phyloP scores from a whole-genome alignment of 2,113 vertebrate genomes.

The Chrysochloris asiatica region DNA sequence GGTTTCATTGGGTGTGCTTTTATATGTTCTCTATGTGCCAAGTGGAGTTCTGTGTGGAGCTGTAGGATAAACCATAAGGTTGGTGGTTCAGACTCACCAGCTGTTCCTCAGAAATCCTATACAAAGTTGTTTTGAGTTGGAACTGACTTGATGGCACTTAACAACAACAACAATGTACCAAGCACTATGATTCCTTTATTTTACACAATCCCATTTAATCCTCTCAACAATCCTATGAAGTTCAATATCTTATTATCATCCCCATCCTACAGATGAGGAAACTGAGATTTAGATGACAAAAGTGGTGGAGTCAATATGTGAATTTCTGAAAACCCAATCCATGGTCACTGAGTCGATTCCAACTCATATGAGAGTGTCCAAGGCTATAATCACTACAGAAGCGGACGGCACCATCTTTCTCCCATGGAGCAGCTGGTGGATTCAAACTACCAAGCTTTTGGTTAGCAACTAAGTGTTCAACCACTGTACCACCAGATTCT shows the following conservation, averaged over 20 bases:
- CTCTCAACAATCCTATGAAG: not conserved
- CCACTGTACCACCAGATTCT: not conserved
- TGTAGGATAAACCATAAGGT: too few species aligned
- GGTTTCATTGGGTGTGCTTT: too few species aligned
- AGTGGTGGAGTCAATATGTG: too few species aligned
- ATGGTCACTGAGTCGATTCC: not conserved
- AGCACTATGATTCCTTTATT: not conserved
- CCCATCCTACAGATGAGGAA: not conserved
- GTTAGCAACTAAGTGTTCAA: not conserved
- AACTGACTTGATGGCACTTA: too few species aligned
- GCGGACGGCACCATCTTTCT: not conserved
- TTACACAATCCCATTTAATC: slow-evolving; percentile 27
- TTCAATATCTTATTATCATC: not conserved
- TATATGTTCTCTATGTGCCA: too few species aligned
- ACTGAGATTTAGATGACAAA: slow-evolving; percentile 18
- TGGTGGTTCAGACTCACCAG: too few species aligned
- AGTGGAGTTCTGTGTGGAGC: too few species aligned
- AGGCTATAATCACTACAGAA: too few species aligned
- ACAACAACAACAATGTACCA: too few species aligned
- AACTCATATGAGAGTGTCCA: not conserved
- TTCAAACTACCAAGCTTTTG: not conserved
- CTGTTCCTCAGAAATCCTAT: too few species aligned
- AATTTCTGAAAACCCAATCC: not conserved
- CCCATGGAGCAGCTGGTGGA: not conserved
- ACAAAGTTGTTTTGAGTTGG: too few species aligned